Base-by-base conservation (phyloP, 1,140 invertebrate species). In the Drosophila nasuta region DNA sequence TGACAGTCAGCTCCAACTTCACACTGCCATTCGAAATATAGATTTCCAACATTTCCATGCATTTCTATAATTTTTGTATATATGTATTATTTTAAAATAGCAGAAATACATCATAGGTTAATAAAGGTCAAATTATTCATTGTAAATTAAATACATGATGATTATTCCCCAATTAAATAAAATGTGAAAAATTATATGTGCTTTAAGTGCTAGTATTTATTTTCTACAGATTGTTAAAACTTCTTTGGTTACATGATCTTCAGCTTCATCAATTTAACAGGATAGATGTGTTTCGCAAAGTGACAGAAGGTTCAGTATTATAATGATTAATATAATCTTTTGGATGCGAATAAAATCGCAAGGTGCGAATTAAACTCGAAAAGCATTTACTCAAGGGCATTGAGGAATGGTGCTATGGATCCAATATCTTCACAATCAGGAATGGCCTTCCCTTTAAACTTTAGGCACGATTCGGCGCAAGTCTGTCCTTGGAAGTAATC, bases 371-470 rank as follows among this genome's bases (percentile, higher is more conserved):
- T 63, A 65, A 57, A 58, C 57, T 81, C n/a, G 17, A 33, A 13
- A 6, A 8, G 15, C 10, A 52, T 67, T 49, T 79, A 92, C 45
- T 91, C 91, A 5, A 92, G 82, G 5, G 91, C 95, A 85, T 95
- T 96, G 6, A 97, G 93, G 93, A 97, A 97, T 5, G 95, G 95
- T n/a, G 95, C 95, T 81, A 97, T 96, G 1, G 96, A 96, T 11
- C 94, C 94, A 49, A 95, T 94, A 88, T 97, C 95, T 93, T 97
- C 96, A 89, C 97, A 97, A 81, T 98, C 97, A 0, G 96, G 96
- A 49, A 97, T 96, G 45, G 96, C 94, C 91, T 96, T 96, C 59
- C 96, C 96, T 82, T 96, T 96, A 90, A 95, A 96, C 86, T 96
- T 96, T 46, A 97, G 93, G 85, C 97, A 97, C 65, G 95, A 95